phyloP scores from a whole-genome alignment of 2,888 invertebrate species.

The Ectemnius lituratus region DNA sequence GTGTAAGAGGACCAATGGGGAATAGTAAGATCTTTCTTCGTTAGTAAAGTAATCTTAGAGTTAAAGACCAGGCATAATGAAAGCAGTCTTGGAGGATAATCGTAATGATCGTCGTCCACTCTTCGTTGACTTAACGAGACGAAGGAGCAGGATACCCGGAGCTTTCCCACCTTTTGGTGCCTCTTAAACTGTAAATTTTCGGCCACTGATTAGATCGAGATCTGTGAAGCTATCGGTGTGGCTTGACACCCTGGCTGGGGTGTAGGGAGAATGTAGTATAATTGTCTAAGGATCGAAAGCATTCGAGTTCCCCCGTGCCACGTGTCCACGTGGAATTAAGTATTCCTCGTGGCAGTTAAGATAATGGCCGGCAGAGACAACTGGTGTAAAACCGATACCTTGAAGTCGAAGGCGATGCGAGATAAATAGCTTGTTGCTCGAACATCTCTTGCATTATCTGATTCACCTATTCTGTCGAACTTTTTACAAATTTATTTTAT shows the following conservation, averaged over 20 bases:
- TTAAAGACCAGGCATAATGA: too few species aligned
- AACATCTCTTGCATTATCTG: background rate
- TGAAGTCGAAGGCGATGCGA: slow-evolving; percentile 12
- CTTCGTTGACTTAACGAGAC: too few species aligned
- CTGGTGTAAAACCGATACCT: slow-evolving; percentile 23
- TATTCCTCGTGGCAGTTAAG: slow-evolving; percentile 20
- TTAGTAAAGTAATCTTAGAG: too few species aligned
- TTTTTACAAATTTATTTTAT: too few species aligned
- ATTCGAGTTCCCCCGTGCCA: background rate
- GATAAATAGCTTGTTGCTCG: slow-evolving; percentile 14
- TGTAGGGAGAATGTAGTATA: background rate
- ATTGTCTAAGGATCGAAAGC: slow-evolving; percentile 1
- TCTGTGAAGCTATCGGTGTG: background rate
- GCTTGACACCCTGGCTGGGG: background rate
- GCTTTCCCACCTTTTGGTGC: background rate
- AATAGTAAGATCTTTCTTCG: too few species aligned
- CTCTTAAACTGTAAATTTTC: slow-evolving; percentile 3
- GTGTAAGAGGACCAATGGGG: too few species aligned
- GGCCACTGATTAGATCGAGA: background rate
- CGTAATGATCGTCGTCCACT: too few species aligned
- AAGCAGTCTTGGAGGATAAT: too few species aligned
- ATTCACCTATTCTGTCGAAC: too few species aligned
- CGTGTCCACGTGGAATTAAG: slow-evolving; percentile 18
- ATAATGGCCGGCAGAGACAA: slow-evolving; percentile 20
- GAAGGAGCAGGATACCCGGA: too few species aligned